Evolutionary conservation across 2,797 vertebrate genomes (phyloP).

Genomic region (Sebastiscus albofasciatus): DNA sequence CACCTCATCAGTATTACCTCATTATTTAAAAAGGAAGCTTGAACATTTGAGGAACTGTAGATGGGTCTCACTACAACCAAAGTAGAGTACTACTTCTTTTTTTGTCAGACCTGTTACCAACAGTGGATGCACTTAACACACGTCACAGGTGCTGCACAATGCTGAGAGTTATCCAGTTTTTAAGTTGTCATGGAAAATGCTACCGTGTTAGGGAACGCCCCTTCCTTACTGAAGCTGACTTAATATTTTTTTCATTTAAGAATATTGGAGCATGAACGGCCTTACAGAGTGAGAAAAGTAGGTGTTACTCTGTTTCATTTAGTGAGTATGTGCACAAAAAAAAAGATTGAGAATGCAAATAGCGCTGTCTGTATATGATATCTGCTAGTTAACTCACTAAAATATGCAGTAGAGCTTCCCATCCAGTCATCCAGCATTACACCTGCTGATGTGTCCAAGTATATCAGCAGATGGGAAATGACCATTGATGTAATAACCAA

Average conservation of each 20-base stretch:
- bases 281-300: neutral
- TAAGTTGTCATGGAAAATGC: neutral
- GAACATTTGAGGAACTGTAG: conserved; percentile 55
- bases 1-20: conserved; percentile 85
- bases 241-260: neutral
- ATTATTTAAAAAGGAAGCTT: conserved; percentile 68
- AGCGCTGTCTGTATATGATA: neutral
- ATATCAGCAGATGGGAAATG: neutral
- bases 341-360: neutral
- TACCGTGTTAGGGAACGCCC: neutral
- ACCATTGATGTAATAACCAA: neutral
- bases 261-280: neutral
- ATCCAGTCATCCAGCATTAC: neutral
- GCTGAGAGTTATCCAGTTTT: conserved; percentile 7
- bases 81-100: conserved; percentile 42
- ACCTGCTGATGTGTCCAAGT: neutral
- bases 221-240: neutral
- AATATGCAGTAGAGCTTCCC: neutral
- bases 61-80: conserved; percentile 65
- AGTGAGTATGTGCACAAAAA: neutral
- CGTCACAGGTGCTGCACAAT: conserved; percentile 30
- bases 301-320: neutral
- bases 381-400: neutral
- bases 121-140: conserved; percentile 59
- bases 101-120: conserved; percentile 41